Evolutionary conservation across 2,888 invertebrate species (phyloP).

Genomic region (Crossocerus cetratus): DNA sequence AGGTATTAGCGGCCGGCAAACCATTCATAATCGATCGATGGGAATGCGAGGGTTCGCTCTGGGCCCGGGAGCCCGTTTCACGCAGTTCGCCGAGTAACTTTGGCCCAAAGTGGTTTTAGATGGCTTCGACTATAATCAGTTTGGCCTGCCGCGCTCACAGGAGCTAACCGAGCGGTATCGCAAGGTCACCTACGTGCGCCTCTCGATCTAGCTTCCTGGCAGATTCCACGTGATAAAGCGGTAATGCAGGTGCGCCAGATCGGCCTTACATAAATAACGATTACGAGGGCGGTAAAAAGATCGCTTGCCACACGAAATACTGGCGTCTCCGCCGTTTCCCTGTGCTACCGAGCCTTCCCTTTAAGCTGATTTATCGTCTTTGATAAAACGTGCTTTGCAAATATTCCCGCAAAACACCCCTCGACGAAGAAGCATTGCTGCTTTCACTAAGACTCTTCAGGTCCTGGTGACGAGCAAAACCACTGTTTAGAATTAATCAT

Average conservation of each 20-base stretch:
- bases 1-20: too few relatives aligned
- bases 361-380: conserved; percentile 64
- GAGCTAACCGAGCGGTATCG: background rate
- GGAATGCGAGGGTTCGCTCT: too few relatives aligned
- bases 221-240: conserved; percentile 48
- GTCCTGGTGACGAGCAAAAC: too few relatives aligned
- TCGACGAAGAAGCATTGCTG: conserved; percentile 12
- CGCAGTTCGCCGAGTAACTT: background rate
- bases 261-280: conserved; percentile 64
- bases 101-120: background rate
- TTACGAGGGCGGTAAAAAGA: conserved; percentile 44
- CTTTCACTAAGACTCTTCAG: too few relatives aligned
- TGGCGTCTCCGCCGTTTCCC: conserved; percentile 22
- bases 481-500: too few relatives aligned
- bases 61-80: too few relatives aligned
- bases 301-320: conserved; percentile 18
- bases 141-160: background rate
- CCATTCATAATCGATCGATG: too few relatives aligned
- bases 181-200: background rate
- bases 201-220: background rate
- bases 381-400: conserved; percentile 58
- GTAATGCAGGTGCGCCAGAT: conserved; percentile 54
- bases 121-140: conserved; percentile 1
- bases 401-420: conserved; percentile 55
- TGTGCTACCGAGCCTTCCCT: conserved; percentile 47